These are phyloP conservation scores for Diadophis punctatus DNA, from an alignment of 2,113 vertebrate species.

Conservation along the genomic window DNA sequence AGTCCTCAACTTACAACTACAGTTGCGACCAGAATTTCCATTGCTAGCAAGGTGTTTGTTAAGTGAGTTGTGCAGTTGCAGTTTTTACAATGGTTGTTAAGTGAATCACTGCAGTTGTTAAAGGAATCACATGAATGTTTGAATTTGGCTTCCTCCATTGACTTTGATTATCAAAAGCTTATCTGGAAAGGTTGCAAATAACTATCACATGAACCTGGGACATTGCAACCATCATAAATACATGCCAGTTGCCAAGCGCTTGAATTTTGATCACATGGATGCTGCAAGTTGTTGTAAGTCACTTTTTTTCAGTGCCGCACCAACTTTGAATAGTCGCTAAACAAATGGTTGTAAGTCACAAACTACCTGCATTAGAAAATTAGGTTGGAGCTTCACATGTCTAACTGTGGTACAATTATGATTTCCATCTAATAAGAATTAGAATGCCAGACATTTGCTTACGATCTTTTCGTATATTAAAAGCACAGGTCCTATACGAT, in stretches of 20 bases:
- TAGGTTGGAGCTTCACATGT: neutral
- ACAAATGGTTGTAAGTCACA: neutral
- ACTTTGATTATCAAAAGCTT: neutral
- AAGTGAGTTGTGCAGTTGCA: neutral
- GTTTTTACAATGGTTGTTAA: neutral
- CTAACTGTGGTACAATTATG: neutral
- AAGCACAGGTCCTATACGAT: neutral
- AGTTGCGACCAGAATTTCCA: neutral
- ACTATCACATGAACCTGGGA: neutral
- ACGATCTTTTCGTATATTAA: neutral
- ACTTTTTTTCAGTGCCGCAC: neutral
- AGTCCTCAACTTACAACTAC: neutral
- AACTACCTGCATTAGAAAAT: neutral
- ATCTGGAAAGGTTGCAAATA: neutral
- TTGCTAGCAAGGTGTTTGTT: neutral
- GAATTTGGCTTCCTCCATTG: neutral
- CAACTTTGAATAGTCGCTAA: neutral
- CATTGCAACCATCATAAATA: neutral
- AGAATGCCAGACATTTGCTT: neutral
- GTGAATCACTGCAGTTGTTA: neutral
- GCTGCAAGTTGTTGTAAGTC: neutral
- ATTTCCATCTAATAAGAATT: neutral
- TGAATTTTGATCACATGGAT: neutral
- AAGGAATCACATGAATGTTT: neutral
- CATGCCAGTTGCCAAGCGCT: neutral